Percentiles rank a stretch among this genome's conserved stretches.
phyloP scores from a whole-genome alignment of 1,140 invertebrate species.

The Zaprionus ornatus region DNA sequence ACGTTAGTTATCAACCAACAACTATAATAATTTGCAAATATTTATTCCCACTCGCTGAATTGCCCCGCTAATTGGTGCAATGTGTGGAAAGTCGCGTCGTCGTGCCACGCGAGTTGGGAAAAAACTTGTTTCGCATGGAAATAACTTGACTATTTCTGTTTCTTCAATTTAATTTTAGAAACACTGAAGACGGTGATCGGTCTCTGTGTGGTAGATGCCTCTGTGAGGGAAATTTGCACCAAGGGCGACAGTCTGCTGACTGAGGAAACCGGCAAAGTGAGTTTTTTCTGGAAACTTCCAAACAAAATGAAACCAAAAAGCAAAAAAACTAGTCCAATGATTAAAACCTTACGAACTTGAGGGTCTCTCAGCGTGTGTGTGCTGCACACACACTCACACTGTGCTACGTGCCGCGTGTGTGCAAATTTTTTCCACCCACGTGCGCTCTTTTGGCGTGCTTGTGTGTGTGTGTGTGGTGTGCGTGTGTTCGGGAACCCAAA shows the following conservation, averaged over 20 bases:
- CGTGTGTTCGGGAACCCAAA: constrained; percentile 40
- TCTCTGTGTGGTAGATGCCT: constrained; percentile 94
- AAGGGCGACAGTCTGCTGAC: constrained; percentile 94
- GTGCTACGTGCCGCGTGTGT: constrained; percentile 34
- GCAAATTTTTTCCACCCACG: constrained; percentile 48
- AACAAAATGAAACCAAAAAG: background rate
- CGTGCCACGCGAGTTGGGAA: constrained; percentile 34
- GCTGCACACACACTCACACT: constrained; percentile 3
- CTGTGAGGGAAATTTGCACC: constrained; percentile 96
- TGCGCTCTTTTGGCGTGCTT: constrained; percentile 41
- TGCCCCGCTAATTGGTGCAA: background rate
- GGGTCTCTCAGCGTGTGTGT: constrained; percentile 32
- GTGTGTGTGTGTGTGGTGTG: constrained; percentile 17
- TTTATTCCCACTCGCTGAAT: background rate
- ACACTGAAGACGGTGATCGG: constrained; percentile 94
- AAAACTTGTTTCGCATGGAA: constrained; percentile 37
- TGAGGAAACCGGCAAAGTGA: constrained; percentile 96
- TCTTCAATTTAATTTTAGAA: constrained; percentile 87
- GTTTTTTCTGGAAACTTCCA: constrained; percentile 18
- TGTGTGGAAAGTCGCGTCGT: background rate
- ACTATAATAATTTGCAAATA: background rate
- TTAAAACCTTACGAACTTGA: constrained; percentile 71
- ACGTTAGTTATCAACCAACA: background rate
- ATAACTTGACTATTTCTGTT: constrained; percentile 48
- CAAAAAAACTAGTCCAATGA: constrained; percentile 61